Percentiles rank a stretch among this genome's conserved stretches.
Evolutionary conservation across 2,113 vertebrate genomes (phyloP).

Genomic region (Stegostoma tigrinum): DNA sequence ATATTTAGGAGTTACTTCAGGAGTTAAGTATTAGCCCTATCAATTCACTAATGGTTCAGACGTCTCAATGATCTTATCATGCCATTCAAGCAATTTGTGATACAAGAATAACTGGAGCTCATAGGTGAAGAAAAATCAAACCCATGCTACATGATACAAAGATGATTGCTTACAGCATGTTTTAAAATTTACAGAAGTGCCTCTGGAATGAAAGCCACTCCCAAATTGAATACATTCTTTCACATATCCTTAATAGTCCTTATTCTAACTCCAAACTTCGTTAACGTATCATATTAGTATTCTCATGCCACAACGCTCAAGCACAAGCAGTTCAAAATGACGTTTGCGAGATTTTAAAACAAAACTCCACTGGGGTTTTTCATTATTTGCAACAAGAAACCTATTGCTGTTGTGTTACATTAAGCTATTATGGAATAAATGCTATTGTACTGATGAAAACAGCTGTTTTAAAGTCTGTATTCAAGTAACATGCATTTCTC

Average conservation of each 20-base stretch:
- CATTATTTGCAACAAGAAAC: background rate
- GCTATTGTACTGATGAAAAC: background rate
- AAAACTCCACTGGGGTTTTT: background rate
- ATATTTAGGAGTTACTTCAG: too few relatives aligned
- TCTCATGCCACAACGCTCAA: background rate
- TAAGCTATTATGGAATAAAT: too few relatives aligned
- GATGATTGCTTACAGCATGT: background rate
- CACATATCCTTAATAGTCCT: background rate
- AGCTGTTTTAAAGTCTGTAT: background rate
- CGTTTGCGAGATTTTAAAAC: background rate
- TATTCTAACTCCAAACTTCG: background rate
- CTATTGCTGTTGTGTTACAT: background rate
- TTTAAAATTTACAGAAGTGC: background rate
- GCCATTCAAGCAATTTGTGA: background rate
- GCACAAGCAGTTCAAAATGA: background rate
- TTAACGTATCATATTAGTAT: background rate
- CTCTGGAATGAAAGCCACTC: background rate
- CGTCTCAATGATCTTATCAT: background rate
- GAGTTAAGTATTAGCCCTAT: background rate
- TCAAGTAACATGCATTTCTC: background rate
- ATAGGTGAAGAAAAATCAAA: too few relatives aligned
- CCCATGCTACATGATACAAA: too few relatives aligned
- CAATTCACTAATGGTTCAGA: background rate
- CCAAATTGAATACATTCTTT: background rate
- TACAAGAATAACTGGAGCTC: background rate